Conservation (phyloP, 1,140 invertebrate species). For the Drosophila pseudoananassae region DNA sequence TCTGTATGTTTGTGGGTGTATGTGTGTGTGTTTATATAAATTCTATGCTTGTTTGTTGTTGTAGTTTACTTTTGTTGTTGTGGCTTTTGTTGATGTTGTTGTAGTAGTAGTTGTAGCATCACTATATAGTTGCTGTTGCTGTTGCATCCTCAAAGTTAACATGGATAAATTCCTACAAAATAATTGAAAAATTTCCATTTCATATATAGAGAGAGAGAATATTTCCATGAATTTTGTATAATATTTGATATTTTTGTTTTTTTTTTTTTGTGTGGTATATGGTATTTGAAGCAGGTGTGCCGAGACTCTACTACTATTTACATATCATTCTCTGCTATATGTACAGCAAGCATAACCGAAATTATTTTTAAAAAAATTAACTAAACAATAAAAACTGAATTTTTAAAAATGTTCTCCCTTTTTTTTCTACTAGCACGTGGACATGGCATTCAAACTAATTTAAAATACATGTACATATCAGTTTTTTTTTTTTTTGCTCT, state of each 20-base stretch:
- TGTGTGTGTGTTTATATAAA: slow-evolving; percentile 55
- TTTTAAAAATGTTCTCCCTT: slow-evolving; percentile 20
- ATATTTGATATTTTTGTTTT: slow-evolving; percentile 2
- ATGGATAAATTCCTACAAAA: slow-evolving; percentile 84
- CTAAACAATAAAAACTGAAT: slow-evolving; percentile 26
- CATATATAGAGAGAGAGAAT: slow-evolving; percentile 8
- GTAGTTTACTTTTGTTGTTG: slow-evolving; percentile 57
- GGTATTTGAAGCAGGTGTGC: slow-evolving; percentile 16
- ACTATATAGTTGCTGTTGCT: slow-evolving; percentile 37
- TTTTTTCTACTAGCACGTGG: slow-evolving; percentile 9
- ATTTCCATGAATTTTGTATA: slow-evolving; percentile 11
- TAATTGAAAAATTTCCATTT: slow-evolving; percentile 57
- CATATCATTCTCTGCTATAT: slow-evolving; percentile 56
- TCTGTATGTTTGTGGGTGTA: slow-evolving; percentile 11
- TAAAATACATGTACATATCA: slow-evolving; percentile 36
- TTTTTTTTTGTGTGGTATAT: slow-evolving; percentile 12
- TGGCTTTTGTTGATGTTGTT: slow-evolving; percentile 42
- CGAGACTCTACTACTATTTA: slow-evolving; percentile 47
- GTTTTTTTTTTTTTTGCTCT: slow-evolving; percentile 8
- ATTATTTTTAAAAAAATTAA: not conserved
- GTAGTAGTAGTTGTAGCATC: slow-evolving; percentile 56
- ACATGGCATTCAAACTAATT: slow-evolving; percentile 59
- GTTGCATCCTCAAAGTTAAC: slow-evolving; percentile 83
- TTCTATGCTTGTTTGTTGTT: slow-evolving; percentile 58
- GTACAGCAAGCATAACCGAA: slow-evolving; percentile 52